Base-by-base conservation (phyloP, 2,797 vertebrate species). In the Periparus ater region DNA sequence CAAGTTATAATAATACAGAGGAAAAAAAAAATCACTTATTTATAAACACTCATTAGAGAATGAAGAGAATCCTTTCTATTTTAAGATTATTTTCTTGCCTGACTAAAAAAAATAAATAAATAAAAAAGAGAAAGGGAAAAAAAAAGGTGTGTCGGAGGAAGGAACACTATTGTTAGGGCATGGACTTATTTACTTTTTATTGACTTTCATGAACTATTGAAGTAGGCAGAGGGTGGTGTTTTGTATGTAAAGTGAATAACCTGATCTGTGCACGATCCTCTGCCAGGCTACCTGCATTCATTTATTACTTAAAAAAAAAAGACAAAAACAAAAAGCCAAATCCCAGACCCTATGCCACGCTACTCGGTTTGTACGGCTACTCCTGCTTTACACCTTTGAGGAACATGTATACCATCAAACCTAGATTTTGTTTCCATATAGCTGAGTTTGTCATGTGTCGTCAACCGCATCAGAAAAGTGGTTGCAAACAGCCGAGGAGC, bases 401-500 rank as follows among this genome's bases (percentile, higher is more conserved):
- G 98, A 98, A 87, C 81, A 92, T 81, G 70, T 95, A 95, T 96
- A 96, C 97, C 79, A 96, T 71, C 66, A 89, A 95, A 98, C 97
- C 98, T 98, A 98, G 98, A 98, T 98, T 98, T 97, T 97, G 98
- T 98, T 98, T 98, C 98, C 98, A 98, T 98, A 98, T 98, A 99
- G 99, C 98, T 98, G 97, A 98, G 98, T 98, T 98, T 98, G 98
- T 98, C 99, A 98, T 98, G 99, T 99, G 99, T 99, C 98, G 99
- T 99, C 99, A 99, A 99, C 99, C 99, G 98, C 99, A 99, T 99
- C 99, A 99, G 99, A 99, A 99, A 99, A 99, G 99, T 99, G 99
- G 99, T 98, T 96, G 98, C 99, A 99, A 98, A 99, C 99, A 99
- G 98, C 98, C 99, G 98, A 98, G 98, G 98, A 99, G 97, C 99